Conservation (phyloP, 64 coral and sea anemone species). For the Montipora cactus region DNA sequence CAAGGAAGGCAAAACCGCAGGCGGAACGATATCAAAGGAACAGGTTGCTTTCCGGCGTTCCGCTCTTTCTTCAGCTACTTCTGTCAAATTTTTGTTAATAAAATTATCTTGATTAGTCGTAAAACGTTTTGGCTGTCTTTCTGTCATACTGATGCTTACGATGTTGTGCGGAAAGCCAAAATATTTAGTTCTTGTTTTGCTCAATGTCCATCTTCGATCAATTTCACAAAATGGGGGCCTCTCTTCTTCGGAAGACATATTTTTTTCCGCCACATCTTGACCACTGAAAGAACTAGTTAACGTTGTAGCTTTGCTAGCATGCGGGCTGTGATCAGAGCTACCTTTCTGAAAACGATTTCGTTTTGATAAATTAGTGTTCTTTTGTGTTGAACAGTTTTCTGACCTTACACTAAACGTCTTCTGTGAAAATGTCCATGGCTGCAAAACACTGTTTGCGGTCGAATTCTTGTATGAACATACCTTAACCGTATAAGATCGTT, state of each 20-base stretch:
- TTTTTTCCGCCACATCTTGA: background rate
- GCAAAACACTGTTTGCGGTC: background rate
- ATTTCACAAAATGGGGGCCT: background rate
- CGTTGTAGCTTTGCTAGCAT: background rate
- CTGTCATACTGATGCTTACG: background rate
- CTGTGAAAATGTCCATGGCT: background rate
- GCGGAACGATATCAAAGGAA: background rate
- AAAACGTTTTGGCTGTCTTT: background rate
- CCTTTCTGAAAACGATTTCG: background rate
- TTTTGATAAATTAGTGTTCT: background rate
- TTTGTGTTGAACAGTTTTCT: background rate
- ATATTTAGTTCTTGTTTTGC: background rate
- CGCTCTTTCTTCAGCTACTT: background rate
- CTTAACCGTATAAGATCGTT: background rate
- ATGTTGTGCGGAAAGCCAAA: background rate
- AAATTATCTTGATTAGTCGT: background rate
- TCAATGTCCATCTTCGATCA: background rate
- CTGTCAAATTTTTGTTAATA: background rate
- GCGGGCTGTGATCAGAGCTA: background rate
- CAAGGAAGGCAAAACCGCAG: slow-evolving; percentile 10
- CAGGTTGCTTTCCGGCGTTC: background rate
- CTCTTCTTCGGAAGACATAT: background rate
- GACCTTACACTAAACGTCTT: background rate
- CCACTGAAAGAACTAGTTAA: background rate
- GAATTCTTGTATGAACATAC: background rate